Evolutionary conservation across 2,797 vertebrate genomes (phyloP).

Genomic region (Sebastes matsubarae): DNA sequence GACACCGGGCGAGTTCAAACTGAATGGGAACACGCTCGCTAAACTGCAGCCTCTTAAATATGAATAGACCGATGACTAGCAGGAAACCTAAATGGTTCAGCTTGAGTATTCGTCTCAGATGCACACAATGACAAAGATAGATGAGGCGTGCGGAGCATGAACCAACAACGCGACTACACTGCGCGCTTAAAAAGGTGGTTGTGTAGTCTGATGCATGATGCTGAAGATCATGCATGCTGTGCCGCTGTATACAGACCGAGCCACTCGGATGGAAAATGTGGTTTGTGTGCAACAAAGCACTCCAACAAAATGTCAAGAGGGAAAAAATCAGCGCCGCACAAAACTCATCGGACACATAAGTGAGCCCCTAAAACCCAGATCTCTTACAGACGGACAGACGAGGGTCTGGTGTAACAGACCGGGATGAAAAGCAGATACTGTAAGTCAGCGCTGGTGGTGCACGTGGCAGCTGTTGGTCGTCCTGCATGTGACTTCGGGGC

Average conservation of each 20-base stretch:
- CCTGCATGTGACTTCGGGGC: slow-evolving; percentile 72
- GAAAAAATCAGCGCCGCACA: slow-evolving; percentile 44
- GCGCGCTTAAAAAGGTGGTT: background rate
- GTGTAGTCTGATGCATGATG: slow-evolving; percentile 4
- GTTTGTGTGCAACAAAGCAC: slow-evolving; percentile 62
- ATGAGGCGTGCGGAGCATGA: background rate
- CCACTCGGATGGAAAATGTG: slow-evolving; percentile 63
- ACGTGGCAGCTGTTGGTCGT: slow-evolving; percentile 67
- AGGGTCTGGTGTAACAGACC: slow-evolving; percentile 45
- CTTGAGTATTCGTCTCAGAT: slow-evolving; percentile 12
- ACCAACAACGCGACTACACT: background rate
- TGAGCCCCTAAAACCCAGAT: slow-evolving; percentile 62
- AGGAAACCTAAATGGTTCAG: slow-evolving; percentile 16
- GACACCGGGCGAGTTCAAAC: slow-evolving; percentile 42
- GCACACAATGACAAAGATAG: slow-evolving; percentile 24
- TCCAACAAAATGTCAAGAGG: slow-evolving; percentile 55
- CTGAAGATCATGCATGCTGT: slow-evolving; percentile 26
- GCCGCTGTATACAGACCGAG: slow-evolving; percentile 26
- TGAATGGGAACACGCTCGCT: slow-evolving; percentile 30
- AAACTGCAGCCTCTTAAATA: slow-evolving; percentile 20
- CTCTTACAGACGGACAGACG: slow-evolving; percentile 45
- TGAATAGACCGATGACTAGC: slow-evolving; percentile 2
- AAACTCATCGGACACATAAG: slow-evolving; percentile 62
- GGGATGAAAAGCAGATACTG: slow-evolving; percentile 57
- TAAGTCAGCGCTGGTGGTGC: slow-evolving; percentile 56